Evolutionary conservation across 2,888 invertebrate species (phyloP).

Genomic region (Rhamnusium bicolor): DNA sequence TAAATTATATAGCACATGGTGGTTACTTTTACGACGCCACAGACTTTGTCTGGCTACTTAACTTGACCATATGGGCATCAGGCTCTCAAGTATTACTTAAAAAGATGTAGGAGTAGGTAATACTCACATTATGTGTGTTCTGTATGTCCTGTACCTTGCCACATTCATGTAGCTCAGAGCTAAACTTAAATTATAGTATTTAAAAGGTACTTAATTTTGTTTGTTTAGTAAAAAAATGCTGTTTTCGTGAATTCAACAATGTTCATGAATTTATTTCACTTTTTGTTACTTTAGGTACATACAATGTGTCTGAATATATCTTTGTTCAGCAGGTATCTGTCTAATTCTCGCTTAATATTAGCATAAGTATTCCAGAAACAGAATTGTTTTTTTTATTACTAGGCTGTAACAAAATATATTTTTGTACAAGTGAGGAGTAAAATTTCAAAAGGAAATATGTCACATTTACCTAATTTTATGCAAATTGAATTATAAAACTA

Average conservation of each 20-base stretch:
- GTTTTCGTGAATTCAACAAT: background rate
- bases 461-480: no score
- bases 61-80: conserved; percentile 37
- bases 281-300: no score
- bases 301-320: no score
- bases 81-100: background rate
- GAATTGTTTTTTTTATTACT: no score
- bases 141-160: background rate
- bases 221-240: background rate
- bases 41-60: conserved; percentile 34
- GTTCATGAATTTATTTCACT: no score
- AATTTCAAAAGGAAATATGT: no score
- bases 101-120: conserved; percentile 14
- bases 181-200: background rate
- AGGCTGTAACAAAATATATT: no score
- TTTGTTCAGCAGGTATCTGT: no score
- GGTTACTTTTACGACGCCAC: conserved; percentile 34
- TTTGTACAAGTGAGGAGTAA: no score
- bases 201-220: background rate
- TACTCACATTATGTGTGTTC: conserved; percentile 6
- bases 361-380: no score
- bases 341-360: no score
- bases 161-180: background rate
- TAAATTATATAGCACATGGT: conserved; percentile 32
- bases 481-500: no score